Evolutionary conservation across 1,140 invertebrate genomes (phyloP).

Genomic region (Scaptomyza hsui): DNA sequence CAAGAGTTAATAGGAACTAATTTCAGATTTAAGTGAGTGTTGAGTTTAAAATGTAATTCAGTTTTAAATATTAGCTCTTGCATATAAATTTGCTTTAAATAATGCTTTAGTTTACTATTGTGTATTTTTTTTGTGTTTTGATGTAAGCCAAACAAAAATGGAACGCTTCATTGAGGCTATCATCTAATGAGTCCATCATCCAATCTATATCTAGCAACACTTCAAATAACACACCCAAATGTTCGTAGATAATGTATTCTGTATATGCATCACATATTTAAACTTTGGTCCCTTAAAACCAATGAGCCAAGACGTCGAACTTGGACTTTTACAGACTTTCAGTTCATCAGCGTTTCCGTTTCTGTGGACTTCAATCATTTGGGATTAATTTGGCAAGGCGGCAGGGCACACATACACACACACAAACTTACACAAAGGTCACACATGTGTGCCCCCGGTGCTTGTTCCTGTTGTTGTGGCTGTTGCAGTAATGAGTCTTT

Average conservation of each 20-base stretch:
- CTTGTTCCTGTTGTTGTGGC: background rate
- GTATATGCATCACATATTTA: conserved; percentile 4
- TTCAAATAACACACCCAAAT: background rate
- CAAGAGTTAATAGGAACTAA: too few relatives aligned
- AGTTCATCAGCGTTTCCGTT: conserved; percentile 56
- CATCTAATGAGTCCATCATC: conserved; percentile 9
- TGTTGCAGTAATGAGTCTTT: conserved; percentile 65
- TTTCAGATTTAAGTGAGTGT: too few relatives aligned
- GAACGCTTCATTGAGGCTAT: background rate
- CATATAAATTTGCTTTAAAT: too few relatives aligned
- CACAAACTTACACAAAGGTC: conserved; percentile 52
- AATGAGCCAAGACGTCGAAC: conserved; percentile 62
- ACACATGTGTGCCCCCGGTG: conserved; percentile 47
- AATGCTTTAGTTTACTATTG: too few relatives aligned
- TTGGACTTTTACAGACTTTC: conserved; percentile 25
- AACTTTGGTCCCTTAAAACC: conserved; percentile 33
- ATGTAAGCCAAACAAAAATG: background rate
- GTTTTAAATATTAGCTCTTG: too few relatives aligned
- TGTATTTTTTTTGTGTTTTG: too few relatives aligned
- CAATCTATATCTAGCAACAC: conserved; percentile 2
- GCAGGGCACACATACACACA: background rate
- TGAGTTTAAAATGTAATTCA: too few relatives aligned
- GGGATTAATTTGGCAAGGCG: conserved; percentile 72
- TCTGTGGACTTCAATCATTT: conserved; percentile 74
- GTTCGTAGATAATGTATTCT: background rate